These are phyloP conservation scores for Excalfactoria chinensis DNA, from an alignment of 2,113 vertebrate species.

Conservation along the genomic window DNA sequence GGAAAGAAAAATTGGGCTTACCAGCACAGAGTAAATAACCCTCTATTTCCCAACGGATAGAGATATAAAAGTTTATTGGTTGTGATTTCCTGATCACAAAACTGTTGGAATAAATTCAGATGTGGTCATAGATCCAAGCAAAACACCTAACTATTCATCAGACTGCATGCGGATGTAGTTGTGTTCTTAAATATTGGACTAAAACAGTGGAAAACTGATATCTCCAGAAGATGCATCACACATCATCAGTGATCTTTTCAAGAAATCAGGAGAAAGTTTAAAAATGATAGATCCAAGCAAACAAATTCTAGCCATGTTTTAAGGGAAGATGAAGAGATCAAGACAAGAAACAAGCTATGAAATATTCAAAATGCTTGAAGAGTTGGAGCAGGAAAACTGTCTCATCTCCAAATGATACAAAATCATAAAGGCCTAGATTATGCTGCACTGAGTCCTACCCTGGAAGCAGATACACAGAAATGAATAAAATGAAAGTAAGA, in stretches of 20 bases:
- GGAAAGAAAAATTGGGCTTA: background rate
- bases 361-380: background rate
- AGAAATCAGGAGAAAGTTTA: background rate
- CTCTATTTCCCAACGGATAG: background rate
- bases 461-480: slow-evolving; percentile 5
- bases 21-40: background rate
- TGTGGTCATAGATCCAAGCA: background rate
- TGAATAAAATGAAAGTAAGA: slow-evolving; percentile 17
- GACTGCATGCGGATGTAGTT: background rate
- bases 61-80: background rate
- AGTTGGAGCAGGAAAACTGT: background rate
- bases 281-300: background rate
- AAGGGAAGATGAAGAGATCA: background rate
- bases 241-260: background rate
- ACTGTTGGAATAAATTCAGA: background rate
- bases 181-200: background rate
- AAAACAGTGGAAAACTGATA: background rate
- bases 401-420: slow-evolving; percentile 15
- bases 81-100: background rate
- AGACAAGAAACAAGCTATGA: background rate
- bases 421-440: background rate
- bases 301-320: background rate
- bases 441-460: background rate
- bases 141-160: background rate
- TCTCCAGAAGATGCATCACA: background rate